Base-by-base conservation (phyloP, 2,888 invertebrate genomes). In the Melanargia galathea region DNA sequence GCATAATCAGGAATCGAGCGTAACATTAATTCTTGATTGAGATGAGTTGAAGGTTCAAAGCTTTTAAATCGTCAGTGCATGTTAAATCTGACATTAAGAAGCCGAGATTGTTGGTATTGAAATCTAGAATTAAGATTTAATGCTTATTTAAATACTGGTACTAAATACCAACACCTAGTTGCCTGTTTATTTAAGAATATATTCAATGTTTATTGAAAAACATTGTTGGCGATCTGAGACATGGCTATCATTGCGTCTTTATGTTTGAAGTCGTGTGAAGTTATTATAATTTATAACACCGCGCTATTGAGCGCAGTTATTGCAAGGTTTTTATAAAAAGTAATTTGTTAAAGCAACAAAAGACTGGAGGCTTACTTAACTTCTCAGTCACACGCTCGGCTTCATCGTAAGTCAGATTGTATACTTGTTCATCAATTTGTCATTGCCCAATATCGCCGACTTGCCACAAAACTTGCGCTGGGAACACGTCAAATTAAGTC, bases 321-420 rank as follows among this genome's bases (percentile, higher is more conserved):
- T 75, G 77, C 90, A 89, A 90, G 89, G 88, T 86, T 87, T 80
- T 81, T 80, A 75, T 78, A 81, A 82, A 82, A 83, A 84, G 76
- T 82, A 80, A 86, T 84, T 82, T 78, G 81, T 83, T 82, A 78
- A 76, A 79, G 79, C 75, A 85, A 89, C 87, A 87, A 88, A 88
- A 87, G 83, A 82, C 83, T 84, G 82, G 83, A 85, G 82, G 82
- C 81, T 87, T 85, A 82, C 83, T 84, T 84, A 84, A 88, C 86
- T 85, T 88, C 85, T 82, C 83, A 88, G 83, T 84, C 86, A 80
- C 88, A 88, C 87, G 88, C 86, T 86, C 80, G 79, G 76, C 73
- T 78, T 74, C 66, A 75, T 73, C 73, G 80, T 83, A 83, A 86
- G 84, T 81, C 77, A 77, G 78, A 80, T 79, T 75, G 79, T 83